Base-by-base conservation (phyloP, 2,888 invertebrate species). In the Scrobipalpa atriplicella region DNA sequence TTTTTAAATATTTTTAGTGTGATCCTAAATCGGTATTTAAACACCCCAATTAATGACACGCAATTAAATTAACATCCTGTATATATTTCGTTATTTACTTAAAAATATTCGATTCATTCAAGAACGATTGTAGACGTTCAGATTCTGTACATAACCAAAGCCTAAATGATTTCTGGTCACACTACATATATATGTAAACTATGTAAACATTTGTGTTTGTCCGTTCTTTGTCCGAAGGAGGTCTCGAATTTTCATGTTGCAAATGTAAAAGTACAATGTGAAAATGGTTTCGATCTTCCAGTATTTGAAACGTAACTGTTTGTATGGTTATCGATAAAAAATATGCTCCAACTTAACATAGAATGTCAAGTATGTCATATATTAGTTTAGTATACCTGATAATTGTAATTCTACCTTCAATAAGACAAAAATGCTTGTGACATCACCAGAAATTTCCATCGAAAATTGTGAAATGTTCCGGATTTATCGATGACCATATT, bases 201-300 rank as follows among this genome's bases (percentile, higher is more conserved):
- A 77, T 83, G 82, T 87, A 83, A 76, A 77, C 77, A 75, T 81
- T 80, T 86, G 84, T 83, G 86, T 87, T 86, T 80, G 77, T 81
- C 78, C 77, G 74, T 78, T 73, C 73, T 81, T 77, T 78, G 74
- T 78, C 73, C 73, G 69, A 88, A 56, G 11, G 85, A 85, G 89
- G 89, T 90, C 90, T 90, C 89, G 80, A 86, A 81, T 80, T 80
- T 70, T 70, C 69, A 73, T 71, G 70, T 75, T 73, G 68, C 69
- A 73, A 72, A 70, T 68, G 51, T 61, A 18, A 51, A 61, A 7
- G 19, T 47, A 65, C 11, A 52, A 60, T 39, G 38, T 43, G 54
- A 54, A 18, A 21, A 54, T 11, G 10, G 6, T 36, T 29, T 58
- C n/a, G 64, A 38, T 62, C 58, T 64, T 60, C 64, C 60, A 64